Evolutionary conservation across 1,140 invertebrate genomes (phyloP).

Genomic region (Conus ventricosus): DNA sequence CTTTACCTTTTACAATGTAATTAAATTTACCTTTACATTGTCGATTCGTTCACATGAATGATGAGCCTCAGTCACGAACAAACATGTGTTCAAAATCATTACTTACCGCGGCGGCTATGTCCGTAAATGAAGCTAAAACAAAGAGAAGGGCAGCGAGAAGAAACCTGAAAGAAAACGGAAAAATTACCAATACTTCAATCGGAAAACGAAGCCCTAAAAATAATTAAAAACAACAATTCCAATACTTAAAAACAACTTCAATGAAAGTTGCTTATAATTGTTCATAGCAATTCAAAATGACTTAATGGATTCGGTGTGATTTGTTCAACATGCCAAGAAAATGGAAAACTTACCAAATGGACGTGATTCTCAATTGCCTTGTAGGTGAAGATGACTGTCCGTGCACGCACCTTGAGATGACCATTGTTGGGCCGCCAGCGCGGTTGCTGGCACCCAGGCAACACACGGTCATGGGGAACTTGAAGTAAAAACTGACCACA

Average conservation of each 20-base stretch:
- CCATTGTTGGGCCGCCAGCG: slow-evolving; percentile 21
- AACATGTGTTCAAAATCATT: not conserved
- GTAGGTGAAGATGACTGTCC: not conserved
- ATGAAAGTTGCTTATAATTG: too few relatives aligned
- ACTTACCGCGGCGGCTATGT: slow-evolving; percentile 47
- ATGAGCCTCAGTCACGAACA: not conserved
- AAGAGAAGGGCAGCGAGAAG: slow-evolving; percentile 34
- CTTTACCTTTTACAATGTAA: too few relatives aligned
- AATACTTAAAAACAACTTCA: not conserved
- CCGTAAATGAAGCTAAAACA: slow-evolving; percentile 37
- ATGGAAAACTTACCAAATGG: slow-evolving; percentile 33
- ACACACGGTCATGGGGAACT: slow-evolving; percentile 29
- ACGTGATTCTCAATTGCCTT: slow-evolving; percentile 30
- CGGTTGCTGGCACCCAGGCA: slow-evolving; percentile 33
- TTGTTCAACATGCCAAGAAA: too few relatives aligned
- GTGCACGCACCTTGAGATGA: slow-evolving; percentile 1
- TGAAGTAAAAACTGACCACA: slow-evolving; percentile 13
- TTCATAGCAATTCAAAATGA: too few relatives aligned
- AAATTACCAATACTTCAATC: not conserved
- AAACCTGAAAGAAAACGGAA: slow-evolving; percentile 32
- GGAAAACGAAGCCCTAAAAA: not conserved
- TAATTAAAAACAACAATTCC: not conserved
- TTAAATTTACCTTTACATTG: not conserved
- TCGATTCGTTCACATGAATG: not conserved
- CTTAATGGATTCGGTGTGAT: too few relatives aligned